A percentile compares a stretch with the other conserved stretches of the same genome.
Evolutionary conservation across 1,140 invertebrate genomes (phyloP).

Genomic region (Eufriesea mexicana): DNA sequence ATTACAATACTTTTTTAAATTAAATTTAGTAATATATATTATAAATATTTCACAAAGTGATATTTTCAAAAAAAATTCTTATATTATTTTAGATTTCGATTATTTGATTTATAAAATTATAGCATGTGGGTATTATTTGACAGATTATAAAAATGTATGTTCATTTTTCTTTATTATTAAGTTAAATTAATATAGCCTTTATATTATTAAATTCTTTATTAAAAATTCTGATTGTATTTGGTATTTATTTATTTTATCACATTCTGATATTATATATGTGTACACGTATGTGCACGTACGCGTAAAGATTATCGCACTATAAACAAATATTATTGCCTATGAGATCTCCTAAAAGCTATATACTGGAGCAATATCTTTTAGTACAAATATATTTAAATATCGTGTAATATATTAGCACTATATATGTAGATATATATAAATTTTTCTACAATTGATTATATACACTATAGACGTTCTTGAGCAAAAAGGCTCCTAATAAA

Average conservation of each 20-base stretch:
- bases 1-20: neutral
- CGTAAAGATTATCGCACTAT: constrained; percentile 57
- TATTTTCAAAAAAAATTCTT: neutral
- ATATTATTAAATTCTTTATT: constrained; percentile 36
- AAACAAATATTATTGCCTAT: constrained; percentile 63
- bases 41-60: neutral
- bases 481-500: constrained; percentile 70
- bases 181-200: constrained; percentile 9
- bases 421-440: constrained; percentile 51
- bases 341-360: constrained; percentile 57
- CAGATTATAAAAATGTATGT: neutral
- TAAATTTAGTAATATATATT: neutral
- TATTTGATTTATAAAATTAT: neutral
- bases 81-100: neutral
- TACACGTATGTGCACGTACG: neutral
- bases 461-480: constrained; percentile 57
- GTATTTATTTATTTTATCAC: constrained; percentile 58
- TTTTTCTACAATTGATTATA: constrained; percentile 56
- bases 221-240: constrained; percentile 50
- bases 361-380: constrained; percentile 51
- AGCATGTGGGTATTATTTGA: neutral
- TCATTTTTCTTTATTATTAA: neutral
- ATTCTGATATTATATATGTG: constrained; percentile 52
- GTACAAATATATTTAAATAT: constrained; percentile 70
- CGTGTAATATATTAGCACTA: constrained; percentile 66